Base-by-base conservation (phyloP, 37 sponge, comb jelly and placozoan species). In the Hexactinellida sp. region DNA sequence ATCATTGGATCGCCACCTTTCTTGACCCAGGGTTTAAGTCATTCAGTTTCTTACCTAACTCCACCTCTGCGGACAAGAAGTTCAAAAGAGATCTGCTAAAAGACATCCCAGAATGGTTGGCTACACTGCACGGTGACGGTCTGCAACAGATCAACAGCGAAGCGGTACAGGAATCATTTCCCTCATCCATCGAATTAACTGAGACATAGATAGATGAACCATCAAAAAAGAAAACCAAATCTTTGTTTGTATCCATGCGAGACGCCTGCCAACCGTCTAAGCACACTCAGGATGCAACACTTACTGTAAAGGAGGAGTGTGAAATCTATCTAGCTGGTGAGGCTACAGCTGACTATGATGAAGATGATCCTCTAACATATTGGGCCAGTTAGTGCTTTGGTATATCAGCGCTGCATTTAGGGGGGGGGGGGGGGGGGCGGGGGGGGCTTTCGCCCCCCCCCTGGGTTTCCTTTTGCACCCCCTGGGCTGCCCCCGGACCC, bases 91-190 rank as follows among this genome's bases (percentile, higher is more conserved):
- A 63, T 63, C 76, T 63, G 76, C 76, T 63, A 63, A 63, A 63
- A 63, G 76, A 63, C 76, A 63, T 63, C 76, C 76, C 76, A 63
- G 76, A 63, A 63, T 63, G 76, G 76, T n/a, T 63, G 76, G 76
- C 76, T 63, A 63, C 76, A 63, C 76, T 63, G 76, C 34, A 63
- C 30, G 52, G 52, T n/a, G n/a, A n/a, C n/a, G 47, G 47, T 63
- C 76, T 63, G 76, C 76, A 63, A 63, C 76, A 63, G 76, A 63
- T 23, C 76, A 25, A 63, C 76, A 63, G 34, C 76, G 76, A 63
- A 63, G 76, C 76, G 76, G 76, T 63, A 63, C 76, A 63, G 76
- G 76, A 63, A 63, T 63, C 25, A 63, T 63, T 63, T 63, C 76
- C 76, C 76, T 63, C 76, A 63, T 63, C 76, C 34, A 63, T 63